These are phyloP conservation scores for Vanessa cardui DNA, from an alignment of 2,888 invertebrate species.

Conservation along the genomic window DNA sequence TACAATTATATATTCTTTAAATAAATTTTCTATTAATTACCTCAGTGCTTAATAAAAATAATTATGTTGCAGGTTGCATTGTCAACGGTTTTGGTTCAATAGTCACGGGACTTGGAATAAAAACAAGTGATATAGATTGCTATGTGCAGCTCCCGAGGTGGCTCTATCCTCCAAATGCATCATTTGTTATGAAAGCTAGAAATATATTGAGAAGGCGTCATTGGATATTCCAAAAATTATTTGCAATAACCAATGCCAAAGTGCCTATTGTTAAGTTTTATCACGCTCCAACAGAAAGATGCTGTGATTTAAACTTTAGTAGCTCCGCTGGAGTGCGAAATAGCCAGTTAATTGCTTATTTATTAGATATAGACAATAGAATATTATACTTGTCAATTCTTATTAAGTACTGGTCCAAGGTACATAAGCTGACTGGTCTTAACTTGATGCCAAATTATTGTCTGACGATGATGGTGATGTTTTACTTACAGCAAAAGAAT, in stretches of 20 bases:
- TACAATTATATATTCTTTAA: constrained; percentile 23
- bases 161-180: constrained; percentile 35
- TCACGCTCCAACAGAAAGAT: constrained; percentile 82
- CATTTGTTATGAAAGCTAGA: constrained; percentile 54
- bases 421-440: constrained; percentile 77
- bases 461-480: constrained; percentile 85
- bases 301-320: constrained; percentile 88
- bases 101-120: constrained; percentile 86
- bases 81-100: constrained; percentile 88
- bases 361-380: constrained; percentile 80
- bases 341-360: constrained; percentile 84
- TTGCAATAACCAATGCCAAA: constrained; percentile 85
- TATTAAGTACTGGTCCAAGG: constrained; percentile 89
- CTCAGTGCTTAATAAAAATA: background rate
- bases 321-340: constrained; percentile 86
- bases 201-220: constrained; percentile 58
- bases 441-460: constrained; percentile 85
- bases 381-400: constrained; percentile 83
- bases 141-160: constrained; percentile 74
- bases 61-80: constrained; percentile 55
- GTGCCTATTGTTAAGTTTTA: constrained; percentile 90
- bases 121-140: constrained; percentile 88
- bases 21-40: background rate
- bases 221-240: constrained; percentile 41
- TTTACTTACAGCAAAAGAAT: constrained; percentile 85